A percentile compares a stretch with the other conserved stretches of the same genome.
Evolutionary conservation across 1,140 invertebrate genomes (phyloP).

Genomic region (Dendrolimus kikuchii): DNA sequence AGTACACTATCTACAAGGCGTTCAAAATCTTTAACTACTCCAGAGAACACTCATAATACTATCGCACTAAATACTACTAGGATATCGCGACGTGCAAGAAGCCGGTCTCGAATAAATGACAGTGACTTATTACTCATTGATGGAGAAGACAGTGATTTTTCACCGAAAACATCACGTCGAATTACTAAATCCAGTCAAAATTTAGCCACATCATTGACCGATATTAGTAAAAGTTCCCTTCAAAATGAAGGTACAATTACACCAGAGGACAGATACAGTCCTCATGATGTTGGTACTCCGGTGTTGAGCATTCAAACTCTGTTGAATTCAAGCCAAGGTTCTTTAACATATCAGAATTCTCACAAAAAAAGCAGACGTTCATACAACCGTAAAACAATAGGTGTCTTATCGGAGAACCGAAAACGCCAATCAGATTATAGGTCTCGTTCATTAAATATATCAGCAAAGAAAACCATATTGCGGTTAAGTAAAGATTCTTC

Average conservation of each 20-base stretch:
- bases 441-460: slow-evolving; percentile 29
- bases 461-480: slow-evolving; percentile 13
- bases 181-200: slow-evolving; percentile 8
- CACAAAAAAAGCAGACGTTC: slow-evolving; percentile 6
- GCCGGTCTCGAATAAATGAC: slow-evolving; percentile 35
- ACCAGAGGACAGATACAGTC: slow-evolving; percentile 37
- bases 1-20: slow-evolving; percentile 9
- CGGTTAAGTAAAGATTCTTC: slow-evolving; percentile 22
- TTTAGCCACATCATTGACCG: background rate
- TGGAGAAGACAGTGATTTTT: slow-evolving; percentile 25
- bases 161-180: slow-evolving; percentile 30
- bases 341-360: slow-evolving; percentile 14
- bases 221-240: slow-evolving; percentile 2
- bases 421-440: slow-evolving; percentile 14
- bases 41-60: slow-evolving; percentile 19
- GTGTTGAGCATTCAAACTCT: slow-evolving; percentile 47
- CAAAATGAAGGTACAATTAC: slow-evolving; percentile 26
- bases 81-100: slow-evolving; percentile 24
- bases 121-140: slow-evolving; percentile 31
- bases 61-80: slow-evolving; percentile 22
- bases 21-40: slow-evolving; percentile 21
- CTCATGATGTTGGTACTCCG: slow-evolving; percentile 38
- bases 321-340: slow-evolving; percentile 33
- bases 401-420: slow-evolving; percentile 14
- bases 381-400: slow-evolving; percentile 31